Evolutionary conservation across 2,888 invertebrate genomes (phyloP), one percentile per base, ranked within the genome.

Genomic region (Hydropsyche betteni): DNA sequence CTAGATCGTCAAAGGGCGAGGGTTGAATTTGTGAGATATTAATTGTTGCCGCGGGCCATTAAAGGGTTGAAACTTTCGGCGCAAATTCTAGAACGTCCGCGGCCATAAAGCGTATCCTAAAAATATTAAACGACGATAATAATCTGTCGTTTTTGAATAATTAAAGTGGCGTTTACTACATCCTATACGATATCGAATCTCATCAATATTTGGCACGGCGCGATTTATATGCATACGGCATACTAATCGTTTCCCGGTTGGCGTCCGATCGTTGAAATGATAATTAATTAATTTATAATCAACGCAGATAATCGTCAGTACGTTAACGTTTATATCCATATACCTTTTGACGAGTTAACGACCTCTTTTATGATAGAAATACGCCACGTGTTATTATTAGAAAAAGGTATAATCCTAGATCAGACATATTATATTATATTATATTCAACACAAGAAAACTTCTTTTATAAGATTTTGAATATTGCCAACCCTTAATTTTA

Each of bases 11-110:
- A 76, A 76, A 78, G 76, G 78, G 75, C 51, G 72, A 68, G 64
- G 71, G 74, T 74, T 68, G 69, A 77, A 58, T 77, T 79, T 79
- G 72, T 74, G 77, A 77, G 77, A 79, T 79, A 79, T 79, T 77
- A 77, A 79, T 79, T 79, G 77, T 76, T 34, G 76, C 78, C 76
- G 72, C 68, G 44, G 73, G 76, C 51, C 64, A 53, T 58, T 52
- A 68, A 58, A 68, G 75, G 76, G 76, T 75, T 76, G 71, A 76
- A 38, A 51, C 70, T 53, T 74, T 16, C 55, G 52, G 7, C 14
- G 51, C 8, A 8, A 51, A n/a, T 51, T 12, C 24, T 24, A 24
- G 24, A 24, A 24, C 24, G 24, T 24, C 24, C 24, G 24, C 24
- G 24, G 24, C 24, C 24, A 24, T 24, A 24, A 24, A 24, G 24